Base-by-base conservation (phyloP, 1,140 invertebrate species). In the Stratiolaelaps scimitus region DNA sequence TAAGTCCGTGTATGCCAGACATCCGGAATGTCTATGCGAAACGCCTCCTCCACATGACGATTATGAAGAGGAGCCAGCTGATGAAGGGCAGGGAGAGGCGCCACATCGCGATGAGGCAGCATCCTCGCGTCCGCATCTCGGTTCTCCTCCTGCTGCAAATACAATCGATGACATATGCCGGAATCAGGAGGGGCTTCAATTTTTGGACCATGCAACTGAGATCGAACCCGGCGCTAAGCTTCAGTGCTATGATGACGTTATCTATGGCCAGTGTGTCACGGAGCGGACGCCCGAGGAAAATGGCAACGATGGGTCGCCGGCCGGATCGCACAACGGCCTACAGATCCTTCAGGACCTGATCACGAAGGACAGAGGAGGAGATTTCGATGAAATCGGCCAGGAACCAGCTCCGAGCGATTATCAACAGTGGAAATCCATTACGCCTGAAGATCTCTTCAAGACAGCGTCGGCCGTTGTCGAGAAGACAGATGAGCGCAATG, bases 401-500 rank as follows among this genome's bases (percentile, higher is more conserved):
- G 34, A 60, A 60, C 53, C n/a, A 17, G 2, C 23, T 1, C 34
- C 23, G 15, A 60, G 34, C 15, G 53, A 60, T 10, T 60, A 60
- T 23, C 26, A 60, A 34, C 53, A 60, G 26, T 60, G 53, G 53
- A 26, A 60, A 34, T 60, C 53, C 26, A 60, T 60, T 26, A 29
- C 53, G 53, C 53, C 53, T 34, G 53, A 60, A 34, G 53, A 60
- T 26, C 20, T 60, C 6, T 60, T 60, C 53, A 26, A 60, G 34
- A 34, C 53, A 17, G 34, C 53, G 17, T 20, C 53, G 23, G 5
- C 34, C 34, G 34, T 40, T 40, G 34, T 60, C 20, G 53, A 60
- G 10, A 60, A 15, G 13, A 60, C 13, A 5, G 15, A 19, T 23
- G 26, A 19, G 26, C 26, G 34, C n/a, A 34, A 60, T n/a, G 34